Evolutionary conservation across 2,113 vertebrate genomes (phyloP).

Genomic region (Fulmarus glacialis): DNA sequence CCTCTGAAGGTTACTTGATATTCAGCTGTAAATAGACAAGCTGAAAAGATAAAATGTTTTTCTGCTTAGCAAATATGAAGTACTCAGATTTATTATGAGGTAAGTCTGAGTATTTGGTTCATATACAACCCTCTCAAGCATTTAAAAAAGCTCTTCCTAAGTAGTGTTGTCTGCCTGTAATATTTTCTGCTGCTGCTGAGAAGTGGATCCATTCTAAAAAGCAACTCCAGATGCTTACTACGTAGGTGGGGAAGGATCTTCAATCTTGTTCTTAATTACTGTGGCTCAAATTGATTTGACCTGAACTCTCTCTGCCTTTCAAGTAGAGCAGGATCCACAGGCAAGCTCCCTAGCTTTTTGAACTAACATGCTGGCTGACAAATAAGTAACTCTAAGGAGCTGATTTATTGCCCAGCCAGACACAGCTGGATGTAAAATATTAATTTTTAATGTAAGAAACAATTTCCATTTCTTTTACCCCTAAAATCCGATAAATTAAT

Average conservation of each 20-base stretch:
- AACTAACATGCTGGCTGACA: slow-evolving; percentile 72
- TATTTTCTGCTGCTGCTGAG: background rate
- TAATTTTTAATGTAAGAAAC: slow-evolving; percentile 71
- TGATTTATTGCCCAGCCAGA: slow-evolving; percentile 64
- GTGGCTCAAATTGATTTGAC: slow-evolving; percentile 71
- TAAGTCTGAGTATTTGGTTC: background rate
- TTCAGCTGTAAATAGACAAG: background rate
- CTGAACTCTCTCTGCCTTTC: slow-evolving; percentile 62
- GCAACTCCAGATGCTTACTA: slow-evolving; percentile 39
- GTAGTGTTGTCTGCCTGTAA: background rate
- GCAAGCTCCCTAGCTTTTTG: slow-evolving; percentile 61
- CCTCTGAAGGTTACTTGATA: background rate
- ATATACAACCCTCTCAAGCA: background rate
- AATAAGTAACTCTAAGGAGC: slow-evolving; percentile 68
- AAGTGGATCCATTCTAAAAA: slow-evolving; percentile 10
- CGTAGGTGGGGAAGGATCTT: slow-evolving; percentile 53
- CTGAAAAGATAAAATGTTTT: background rate
- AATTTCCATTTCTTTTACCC: slow-evolving; percentile 65
- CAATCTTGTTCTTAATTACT: slow-evolving; percentile 72
- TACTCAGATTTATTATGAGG: background rate
- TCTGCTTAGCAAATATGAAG: background rate
- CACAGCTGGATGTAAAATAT: slow-evolving; percentile 67
- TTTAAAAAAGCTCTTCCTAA: background rate
- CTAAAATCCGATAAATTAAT: slow-evolving; percentile 67
- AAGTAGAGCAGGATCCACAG: slow-evolving; percentile 55